Evolutionary conservation across 2,888 invertebrate genomes (phyloP).

Genomic region (Meghimatium bilineatum): DNA sequence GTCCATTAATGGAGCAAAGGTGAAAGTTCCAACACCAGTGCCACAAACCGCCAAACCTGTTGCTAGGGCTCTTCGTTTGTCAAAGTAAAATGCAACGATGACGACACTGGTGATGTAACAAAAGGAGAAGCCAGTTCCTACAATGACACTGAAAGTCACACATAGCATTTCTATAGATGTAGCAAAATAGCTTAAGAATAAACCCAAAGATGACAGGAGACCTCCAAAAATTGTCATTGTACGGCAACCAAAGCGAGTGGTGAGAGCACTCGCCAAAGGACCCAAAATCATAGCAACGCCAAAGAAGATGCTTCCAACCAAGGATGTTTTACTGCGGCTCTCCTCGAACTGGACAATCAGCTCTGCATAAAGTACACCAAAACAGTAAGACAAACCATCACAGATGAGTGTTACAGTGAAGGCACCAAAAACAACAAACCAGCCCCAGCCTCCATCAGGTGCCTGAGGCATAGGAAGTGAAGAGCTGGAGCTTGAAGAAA

Average conservation of each 20-base stretch:
- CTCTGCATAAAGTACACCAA: conserved; percentile 91
- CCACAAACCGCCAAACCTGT: conserved; percentile 77
- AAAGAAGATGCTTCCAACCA: conserved; percentile 93
- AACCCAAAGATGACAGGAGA: conserved; percentile 70
- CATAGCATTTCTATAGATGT: conserved; percentile 71
- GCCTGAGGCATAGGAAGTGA: conserved; percentile 63
- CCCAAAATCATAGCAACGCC: conserved; percentile 86
- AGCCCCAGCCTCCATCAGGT: conserved; percentile 94
- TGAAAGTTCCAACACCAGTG: conserved; percentile 75
- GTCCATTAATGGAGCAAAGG: conserved; percentile 74
- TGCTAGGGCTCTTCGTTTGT: conserved; percentile 75
- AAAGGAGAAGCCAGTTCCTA: conserved; percentile 75
- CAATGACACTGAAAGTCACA: conserved; percentile 74
- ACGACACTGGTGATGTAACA: conserved; percentile 76
- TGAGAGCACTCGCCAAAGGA: conserved; percentile 74
- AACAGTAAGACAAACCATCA: conserved; percentile 94
- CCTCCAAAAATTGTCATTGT: conserved; percentile 73
- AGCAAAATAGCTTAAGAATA: conserved; percentile 70
- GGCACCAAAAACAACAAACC: conserved; percentile 92
- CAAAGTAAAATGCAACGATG: conserved; percentile 77
- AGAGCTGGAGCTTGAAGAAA: conserved; percentile 37
- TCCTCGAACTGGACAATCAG: conserved; percentile 90
- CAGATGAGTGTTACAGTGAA: conserved; percentile 93
- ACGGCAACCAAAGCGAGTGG: conserved; percentile 75
- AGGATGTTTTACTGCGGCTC: conserved; percentile 90